These are phyloP conservation scores for Hemibagrus wyckioides DNA, from an alignment of 2,113 vertebrate species.

Conservation along the genomic window DNA sequence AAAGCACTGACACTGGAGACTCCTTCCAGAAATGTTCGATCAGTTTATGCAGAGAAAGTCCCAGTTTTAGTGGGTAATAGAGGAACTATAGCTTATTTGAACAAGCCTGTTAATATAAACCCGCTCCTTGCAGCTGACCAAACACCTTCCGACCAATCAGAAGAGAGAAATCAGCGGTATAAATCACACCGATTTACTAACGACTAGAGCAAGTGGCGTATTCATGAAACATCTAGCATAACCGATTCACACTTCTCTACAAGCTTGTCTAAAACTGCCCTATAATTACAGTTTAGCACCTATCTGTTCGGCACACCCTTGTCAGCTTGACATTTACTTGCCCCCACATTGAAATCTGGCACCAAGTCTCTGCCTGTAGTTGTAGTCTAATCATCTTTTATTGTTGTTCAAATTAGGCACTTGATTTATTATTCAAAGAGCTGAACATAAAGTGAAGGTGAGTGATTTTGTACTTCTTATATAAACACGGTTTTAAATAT, in stretches of 20 bases:
- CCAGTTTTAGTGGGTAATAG: not conserved
- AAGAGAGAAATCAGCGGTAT: not conserved
- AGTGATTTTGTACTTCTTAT: not conserved
- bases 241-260: not conserved
- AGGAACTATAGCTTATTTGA: not conserved
- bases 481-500: not conserved
- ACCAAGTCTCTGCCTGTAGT: not conserved
- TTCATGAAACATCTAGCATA: not conserved
- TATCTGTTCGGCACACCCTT: not conserved
- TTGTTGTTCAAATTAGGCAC: not conserved
- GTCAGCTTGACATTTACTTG: not conserved
- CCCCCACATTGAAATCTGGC: not conserved
- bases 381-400: not conserved
- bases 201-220: not conserved
- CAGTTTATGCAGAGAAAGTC: not conserved
- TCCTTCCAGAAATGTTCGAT: not conserved
- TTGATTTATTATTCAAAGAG: not conserved
- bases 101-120: not conserved
- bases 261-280: not conserved
- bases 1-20: not conserved
- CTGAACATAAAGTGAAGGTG: not conserved
- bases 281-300: slow-evolving; percentile 1
- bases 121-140: not conserved
- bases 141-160: not conserved
- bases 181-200: not conserved